Evolutionary conservation across 2,888 invertebrate genomes (phyloP), one percentile per base, ranked within the genome.

Genomic region (Aproaerema taeniolella): DNA sequence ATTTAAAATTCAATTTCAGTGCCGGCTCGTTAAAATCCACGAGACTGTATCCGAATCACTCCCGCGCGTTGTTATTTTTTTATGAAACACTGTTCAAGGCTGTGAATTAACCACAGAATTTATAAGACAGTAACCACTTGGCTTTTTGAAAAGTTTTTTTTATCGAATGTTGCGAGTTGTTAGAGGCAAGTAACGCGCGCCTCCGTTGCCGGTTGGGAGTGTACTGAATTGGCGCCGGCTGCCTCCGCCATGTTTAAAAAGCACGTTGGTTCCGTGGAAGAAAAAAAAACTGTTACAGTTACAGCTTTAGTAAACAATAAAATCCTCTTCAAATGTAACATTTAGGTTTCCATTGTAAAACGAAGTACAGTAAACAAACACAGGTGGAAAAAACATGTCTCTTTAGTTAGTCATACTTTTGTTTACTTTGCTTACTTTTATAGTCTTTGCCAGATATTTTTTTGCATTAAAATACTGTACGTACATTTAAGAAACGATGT

Each of bases 191-290:
- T 47, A 51, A 68, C 80, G 76, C 75, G 80, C 72, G 75, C 60
- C 58, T 50, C 60, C 67, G 62, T 49, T 71, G 62, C 60, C 65
- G 76, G 77, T 10, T 30, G 30, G 24, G 30, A 20, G 16, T 37
- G 17, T 20, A 82, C 82, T 83, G 78, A 77, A 38, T 15, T 55
- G 64, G 49, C 55, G 63, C 61, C 69, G 61, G 55, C 67, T 57
- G 55, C 46, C 51, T 61, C 46, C 53, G 74, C 76, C 80, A 76
- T 81, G 78, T 81, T 80, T 74, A 78, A 77, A n/a, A n/a, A 74
- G 75, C 81, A 35, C 28, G 35, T 28, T 34, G 25, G 35, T 20
- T 34, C 14, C 13, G 25, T 56, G 61, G 68, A 8, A 69, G 61
- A 67, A 8, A 69, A 67, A 76, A 78, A 78, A 73, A 65, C 2